Base-by-base conservation (phyloP, 1,140 invertebrate genomes). In the Nasonia longicornis region DNA sequence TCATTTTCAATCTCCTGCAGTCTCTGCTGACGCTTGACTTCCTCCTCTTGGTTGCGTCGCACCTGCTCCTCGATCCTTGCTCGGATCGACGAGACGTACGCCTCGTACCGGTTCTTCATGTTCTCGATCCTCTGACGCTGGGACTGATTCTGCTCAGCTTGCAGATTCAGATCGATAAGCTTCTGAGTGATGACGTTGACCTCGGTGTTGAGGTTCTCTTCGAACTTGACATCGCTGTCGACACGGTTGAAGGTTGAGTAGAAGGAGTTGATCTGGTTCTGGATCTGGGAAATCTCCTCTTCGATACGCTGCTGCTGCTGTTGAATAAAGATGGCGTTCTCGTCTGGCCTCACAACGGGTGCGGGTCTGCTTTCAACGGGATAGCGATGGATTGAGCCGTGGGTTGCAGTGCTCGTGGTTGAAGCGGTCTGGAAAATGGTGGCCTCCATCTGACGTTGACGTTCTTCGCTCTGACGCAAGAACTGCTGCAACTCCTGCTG, bases 91-190 rank as follows among this genome's bases (percentile, higher is more conserved):
- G 31, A 16, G 0, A 79, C 77, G 73, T 76, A 79, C 0, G 6
- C 4, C 38, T 82, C 77, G 26, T 76, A 79, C 7, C 79, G 72
- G 11, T 8, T 48, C 29, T 79, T 82, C 0, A 79, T 4, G 2
- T 75, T 48, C 0, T 82, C 77, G 29, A 82, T 64, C 4, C 71
- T 26, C 3, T 16, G 16, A 16, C 72, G 74, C 0, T n/a, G 35
- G 2, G 71, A 63, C 0, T 82, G 48, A 35, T 76, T 45, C 16
- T 71, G 72, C 0, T 16, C 3, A 20, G 72, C 20, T 12, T 79
- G 35, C n/a, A 16, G 11, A 6, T 20, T 77, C 1, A 83, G 22
- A 0, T 80, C 58, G 8, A 22, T 38, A 4, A 83, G 48, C 20
- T 77, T 63, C 26, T 64, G 52, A n/a, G 22, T 72, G 31, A 83